Base-by-base conservation (phyloP, 2,888 invertebrate genomes). In the Drosophila fulvimacula region DNA sequence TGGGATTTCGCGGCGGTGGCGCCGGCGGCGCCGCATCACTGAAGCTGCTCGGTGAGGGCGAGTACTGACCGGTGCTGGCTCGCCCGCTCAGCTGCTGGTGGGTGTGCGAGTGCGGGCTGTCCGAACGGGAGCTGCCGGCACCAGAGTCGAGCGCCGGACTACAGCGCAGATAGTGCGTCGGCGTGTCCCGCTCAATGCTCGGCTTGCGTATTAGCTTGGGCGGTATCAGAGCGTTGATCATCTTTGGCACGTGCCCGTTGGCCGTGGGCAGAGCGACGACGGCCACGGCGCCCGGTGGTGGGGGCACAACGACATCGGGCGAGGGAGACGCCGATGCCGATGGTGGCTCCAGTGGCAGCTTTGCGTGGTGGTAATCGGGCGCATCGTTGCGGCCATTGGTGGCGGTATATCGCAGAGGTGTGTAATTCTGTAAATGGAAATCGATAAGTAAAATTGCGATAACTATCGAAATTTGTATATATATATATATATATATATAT, bases 101-200 rank as follows among this genome's bases (percentile, higher is more conserved):
- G 49, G 94, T 93, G 76, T 97, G 95, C 36, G 97, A 93, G 73
- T 97, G 95, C 17, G 97, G 97, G 91, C 97, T 97, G 91, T 98
- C 98, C 7, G 98, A 98, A 60, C 97, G 94, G 48, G 97, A 97
- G 90, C 97, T 97, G 53, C 97, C 97, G 15, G 97, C 97, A 19
- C 97, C 97, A 60, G 96, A 97, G 91, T 97, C 97, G 69, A 97
- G 93, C 21, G 97, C 97, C 10, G 98, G 97, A 91, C 97, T 97
- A 56, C 96, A 96, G 70, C 97, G 94, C 81, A 96, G 95, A 81
- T 91, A 92, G 70, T 91, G 95, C 66, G 96, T 93, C 91, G 97
- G 95, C 59, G 96, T 93, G 91, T 97, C 97, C 53, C 97, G 94
- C 93, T 98, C 98, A 77, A 98, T 94, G 92, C 97, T 97, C 41